Percentiles rank a stretch among this genome's conserved stretches.
phyloP scores from a whole-genome alignment of 2,113 vertebrate species.

The Eurypyga helias region DNA sequence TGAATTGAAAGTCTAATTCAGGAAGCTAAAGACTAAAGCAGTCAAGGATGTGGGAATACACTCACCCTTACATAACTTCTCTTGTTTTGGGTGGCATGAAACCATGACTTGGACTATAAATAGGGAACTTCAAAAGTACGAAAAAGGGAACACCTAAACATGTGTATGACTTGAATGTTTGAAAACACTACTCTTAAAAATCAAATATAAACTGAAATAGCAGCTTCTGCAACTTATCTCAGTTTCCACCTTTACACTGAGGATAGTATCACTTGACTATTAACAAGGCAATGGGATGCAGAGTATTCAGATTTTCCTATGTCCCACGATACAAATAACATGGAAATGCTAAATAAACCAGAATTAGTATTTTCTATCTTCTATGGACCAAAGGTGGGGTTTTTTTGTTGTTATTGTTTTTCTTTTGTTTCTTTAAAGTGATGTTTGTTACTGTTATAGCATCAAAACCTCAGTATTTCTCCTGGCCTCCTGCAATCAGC shows the following conservation, averaged over 20 bases:
- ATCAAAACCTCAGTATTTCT: neutral
- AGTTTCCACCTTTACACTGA: neutral
- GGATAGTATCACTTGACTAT: neutral
- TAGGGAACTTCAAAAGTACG: neutral
- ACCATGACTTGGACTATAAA: neutral
- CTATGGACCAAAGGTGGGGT: fast-evolving
- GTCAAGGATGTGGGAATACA: neutral
- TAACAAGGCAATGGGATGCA: neutral
- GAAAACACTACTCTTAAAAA: neutral
- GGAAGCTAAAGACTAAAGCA: neutral
- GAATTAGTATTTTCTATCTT: neutral
- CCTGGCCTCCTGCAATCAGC: neutral
- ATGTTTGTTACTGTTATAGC: fast-evolving
- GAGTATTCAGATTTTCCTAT: neutral
- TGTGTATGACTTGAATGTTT: neutral
- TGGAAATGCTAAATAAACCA: neutral
- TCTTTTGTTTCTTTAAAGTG: neutral
- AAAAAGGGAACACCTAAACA: neutral
- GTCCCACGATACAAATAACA: neutral
- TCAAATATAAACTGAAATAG: neutral
- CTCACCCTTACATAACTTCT: neutral
- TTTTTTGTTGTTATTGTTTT: neutral
- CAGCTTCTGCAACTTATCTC: neutral
- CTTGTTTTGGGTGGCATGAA: neutral
- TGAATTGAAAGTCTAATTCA: neutral